Base-by-base conservation (phyloP, 2,797 vertebrate genomes). In the Bufotes viridis region DNA sequence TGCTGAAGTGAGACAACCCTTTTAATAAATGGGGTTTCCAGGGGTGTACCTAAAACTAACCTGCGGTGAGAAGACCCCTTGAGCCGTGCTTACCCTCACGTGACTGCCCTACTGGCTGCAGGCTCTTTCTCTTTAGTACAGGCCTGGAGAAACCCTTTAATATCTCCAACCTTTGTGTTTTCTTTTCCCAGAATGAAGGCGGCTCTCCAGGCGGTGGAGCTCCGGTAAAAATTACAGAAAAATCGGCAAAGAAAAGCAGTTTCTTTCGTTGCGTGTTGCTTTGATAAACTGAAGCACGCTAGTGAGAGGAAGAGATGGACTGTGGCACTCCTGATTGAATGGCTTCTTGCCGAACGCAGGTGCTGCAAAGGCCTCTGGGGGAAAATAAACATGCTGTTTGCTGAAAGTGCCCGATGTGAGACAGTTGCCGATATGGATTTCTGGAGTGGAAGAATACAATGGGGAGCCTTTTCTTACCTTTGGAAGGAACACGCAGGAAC, bases 201-300 rank as follows among this genome's bases (percentile, higher is more conserved):
- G 96, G 89, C 92, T 95, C 96, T 14, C 93, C 96, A 67, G 97
- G 97, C 84, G 92, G 95, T 63, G 96, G 97, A n/a, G 97, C 97
- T 84, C 96, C 97, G 0, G 94, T 99, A 91, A 99, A 99, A 96
- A 98, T 99, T 92, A 97, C 98, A 89, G 97, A 99, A 93, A 98
- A 96, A 81, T 97, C 97, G 87, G 97, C 98, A 12, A 99, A 98
- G 96, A 98, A 96, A 93, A 97, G 96, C 91, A 98, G 97, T 94
- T 96, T 99, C 93, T 98, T 99, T 92, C 98, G 98, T 91, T 99
- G 98, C 91, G 96, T 94, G 0, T 95, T 99, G 91, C 96, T 99
- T 94, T 99, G 97, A 94, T 95, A 92, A 93, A 95, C 93, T 94
- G 90, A 69, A 60, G 67, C 81, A 78, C 74, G 2, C 5, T n/a